Evolutionary conservation across 2,888 invertebrate genomes (phyloP).

Genomic region (Zele albiditarsus): DNA sequence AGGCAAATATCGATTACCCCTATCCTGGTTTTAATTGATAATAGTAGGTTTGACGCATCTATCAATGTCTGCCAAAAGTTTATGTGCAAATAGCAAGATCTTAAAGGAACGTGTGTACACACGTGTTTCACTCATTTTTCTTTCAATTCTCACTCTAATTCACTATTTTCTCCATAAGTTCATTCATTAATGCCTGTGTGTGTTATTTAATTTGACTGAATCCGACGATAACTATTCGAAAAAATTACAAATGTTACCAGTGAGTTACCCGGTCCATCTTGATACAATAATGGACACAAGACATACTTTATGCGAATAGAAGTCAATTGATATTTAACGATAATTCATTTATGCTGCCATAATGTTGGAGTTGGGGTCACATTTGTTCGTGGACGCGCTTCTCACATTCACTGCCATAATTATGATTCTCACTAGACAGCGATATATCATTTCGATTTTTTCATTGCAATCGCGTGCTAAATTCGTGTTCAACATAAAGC

Average conservation of each 20-base stretch:
- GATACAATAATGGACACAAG: constrained; percentile 56
- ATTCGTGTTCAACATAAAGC: constrained; percentile 26
- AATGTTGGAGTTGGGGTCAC: constrained; percentile 15
- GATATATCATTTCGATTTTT: not conserved
- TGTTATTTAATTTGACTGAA: too few relatives aligned
- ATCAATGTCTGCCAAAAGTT: constrained; percentile 70
- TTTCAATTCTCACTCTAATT: constrained; percentile 29
- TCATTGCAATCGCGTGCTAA: not conserved
- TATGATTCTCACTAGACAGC: constrained; percentile 18
- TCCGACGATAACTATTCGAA: constrained; percentile 51
- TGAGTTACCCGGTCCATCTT: constrained; percentile 60
- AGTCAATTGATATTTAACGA: constrained; percentile 10
- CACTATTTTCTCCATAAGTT: constrained; percentile 42
- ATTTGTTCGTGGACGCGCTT: constrained; percentile 2
- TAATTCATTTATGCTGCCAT: not conserved
- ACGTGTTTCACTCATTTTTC: constrained; percentile 39
- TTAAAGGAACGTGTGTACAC: too few relatives aligned
- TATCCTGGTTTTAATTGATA: not conserved
- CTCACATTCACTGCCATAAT: constrained; percentile 38
- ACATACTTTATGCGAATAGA: constrained; percentile 51
- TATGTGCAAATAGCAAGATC: constrained; percentile 56
- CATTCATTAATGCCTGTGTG: constrained; percentile 55
- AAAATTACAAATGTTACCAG: constrained; percentile 68
- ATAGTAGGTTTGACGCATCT: constrained; percentile 50
- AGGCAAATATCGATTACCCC: constrained; percentile 39